A percentile compares a stretch with the other conserved stretches of the same genome.
Evolutionary conservation across 2,888 invertebrate genomes (phyloP).

Genomic region (Eupeodes luniger): DNA sequence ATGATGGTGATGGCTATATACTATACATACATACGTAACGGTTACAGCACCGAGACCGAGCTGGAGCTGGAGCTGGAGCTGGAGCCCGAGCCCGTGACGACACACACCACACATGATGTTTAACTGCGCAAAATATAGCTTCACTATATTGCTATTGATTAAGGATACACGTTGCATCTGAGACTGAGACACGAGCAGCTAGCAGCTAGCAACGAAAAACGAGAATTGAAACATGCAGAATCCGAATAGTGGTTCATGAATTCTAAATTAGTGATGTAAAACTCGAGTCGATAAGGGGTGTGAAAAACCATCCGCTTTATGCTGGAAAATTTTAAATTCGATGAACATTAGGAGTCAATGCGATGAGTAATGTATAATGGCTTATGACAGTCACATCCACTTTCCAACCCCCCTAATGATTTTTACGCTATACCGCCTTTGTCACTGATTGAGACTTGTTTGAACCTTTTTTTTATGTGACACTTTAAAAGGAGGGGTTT

Average conservation of each 20-base stretch:
- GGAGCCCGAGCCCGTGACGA: too few relatives aligned
- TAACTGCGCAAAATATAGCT: conserved; percentile 25
- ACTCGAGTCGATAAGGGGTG: conserved; percentile 6
- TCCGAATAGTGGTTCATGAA: conserved; percentile 51
- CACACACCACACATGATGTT: conserved; percentile 37
- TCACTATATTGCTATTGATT: conserved; percentile 44
- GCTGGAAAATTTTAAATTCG: conserved; percentile 8
- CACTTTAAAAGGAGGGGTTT: too few relatives aligned
- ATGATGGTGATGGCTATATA: conserved; percentile 42
- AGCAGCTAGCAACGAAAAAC: neutral
- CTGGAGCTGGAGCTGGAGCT: too few relatives aligned
- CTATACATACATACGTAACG: neutral
- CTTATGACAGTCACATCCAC: neutral
- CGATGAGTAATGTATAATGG: conserved; percentile 27
- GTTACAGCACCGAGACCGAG: neutral
- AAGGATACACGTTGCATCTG: conserved; percentile 42
- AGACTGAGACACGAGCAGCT: neutral
- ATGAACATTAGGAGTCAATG: conserved; percentile 41
- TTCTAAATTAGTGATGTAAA: conserved; percentile 55
- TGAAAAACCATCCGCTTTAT: conserved; percentile 12
- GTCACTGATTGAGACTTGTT: conserved; percentile 38
- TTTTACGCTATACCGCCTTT: neutral
- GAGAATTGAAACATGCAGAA: conserved; percentile 37
- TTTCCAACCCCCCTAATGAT: too few relatives aligned
- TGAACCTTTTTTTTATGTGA: neutral